Conservation (phyloP, 2,888 invertebrate genomes). For the Mycalesis mineus region DNA sequence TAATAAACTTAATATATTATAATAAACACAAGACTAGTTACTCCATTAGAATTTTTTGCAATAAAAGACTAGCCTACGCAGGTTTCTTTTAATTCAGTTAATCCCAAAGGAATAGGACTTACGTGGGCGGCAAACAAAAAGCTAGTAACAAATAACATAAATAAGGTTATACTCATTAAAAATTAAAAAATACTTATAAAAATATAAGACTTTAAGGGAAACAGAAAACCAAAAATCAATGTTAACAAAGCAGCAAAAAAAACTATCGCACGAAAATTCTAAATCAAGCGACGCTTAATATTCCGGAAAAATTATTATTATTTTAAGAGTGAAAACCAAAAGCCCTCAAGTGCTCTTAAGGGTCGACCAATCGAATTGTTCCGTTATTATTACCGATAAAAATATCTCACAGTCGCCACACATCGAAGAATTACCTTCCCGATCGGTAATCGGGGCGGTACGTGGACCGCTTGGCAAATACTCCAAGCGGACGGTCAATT, state of each 20-base stretch:
- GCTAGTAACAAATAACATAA: too few species aligned
- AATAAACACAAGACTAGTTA: too few species aligned
- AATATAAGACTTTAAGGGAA: too few species aligned
- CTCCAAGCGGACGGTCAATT: conserved; percentile 48
- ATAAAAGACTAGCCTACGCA: too few species aligned
- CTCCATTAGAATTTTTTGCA: too few species aligned
- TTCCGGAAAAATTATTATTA: neutral
- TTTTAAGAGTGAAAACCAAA: neutral
- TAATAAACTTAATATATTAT: too few species aligned
- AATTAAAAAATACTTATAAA: too few species aligned
- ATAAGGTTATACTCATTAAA: too few species aligned
- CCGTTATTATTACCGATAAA: conserved; percentile 23
- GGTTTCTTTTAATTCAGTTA: too few species aligned
- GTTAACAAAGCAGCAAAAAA: neutral
- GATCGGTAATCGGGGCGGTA: conserved; percentile 38
- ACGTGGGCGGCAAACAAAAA: too few species aligned
- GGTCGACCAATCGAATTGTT: conserved; percentile 16
- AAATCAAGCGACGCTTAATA: neutral
- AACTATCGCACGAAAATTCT: neutral
- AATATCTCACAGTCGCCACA: conserved; percentile 27
- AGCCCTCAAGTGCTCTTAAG: conserved; percentile 5
- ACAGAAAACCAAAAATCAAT: too few species aligned
- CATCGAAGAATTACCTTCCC: conserved; percentile 35
- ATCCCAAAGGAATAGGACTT: too few species aligned
- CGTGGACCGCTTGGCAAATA: conserved; percentile 47